A percentile compares a stretch with the other conserved stretches of the same genome.
Conservation (phyloP, 2,797 vertebrate species). For the Cheracebus regulus region DNA sequence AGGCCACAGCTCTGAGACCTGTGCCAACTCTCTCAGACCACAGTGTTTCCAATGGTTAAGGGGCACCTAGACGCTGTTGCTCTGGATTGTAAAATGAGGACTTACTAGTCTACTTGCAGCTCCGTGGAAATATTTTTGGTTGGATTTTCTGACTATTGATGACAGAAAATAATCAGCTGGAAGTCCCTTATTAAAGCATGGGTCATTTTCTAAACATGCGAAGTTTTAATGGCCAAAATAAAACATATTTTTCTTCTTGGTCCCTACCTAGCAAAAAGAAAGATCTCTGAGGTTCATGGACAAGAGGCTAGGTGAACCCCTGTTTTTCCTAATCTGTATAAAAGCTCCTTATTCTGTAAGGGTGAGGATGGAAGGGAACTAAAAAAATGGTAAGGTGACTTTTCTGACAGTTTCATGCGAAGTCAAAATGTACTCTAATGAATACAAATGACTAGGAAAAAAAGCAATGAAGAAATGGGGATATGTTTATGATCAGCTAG, state of each 20-base stretch:
- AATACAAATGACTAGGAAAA: not conserved
- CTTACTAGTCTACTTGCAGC: not conserved
- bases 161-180: conserved; percentile 21
- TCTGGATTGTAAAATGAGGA: conserved; percentile 24
- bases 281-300: not conserved
- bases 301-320: not conserved
- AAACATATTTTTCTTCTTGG: not conserved
- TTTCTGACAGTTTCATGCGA: not conserved
- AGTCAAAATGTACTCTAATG: not conserved
- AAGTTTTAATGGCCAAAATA: not conserved
- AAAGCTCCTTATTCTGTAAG: not conserved
- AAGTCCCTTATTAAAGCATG: not conserved
- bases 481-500: not conserved
- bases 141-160: not conserved
- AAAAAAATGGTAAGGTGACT: not conserved
- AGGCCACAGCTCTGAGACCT: not conserved
- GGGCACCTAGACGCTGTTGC: not conserved
- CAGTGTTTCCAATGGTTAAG: not conserved
- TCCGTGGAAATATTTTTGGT: conserved; percentile 17
- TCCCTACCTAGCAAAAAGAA: not conserved
- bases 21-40: not conserved
- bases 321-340: not conserved
- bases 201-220: not conserved
- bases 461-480: not conserved
- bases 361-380: not conserved